Percentiles rank a stretch among this genome's conserved stretches.
phyloP scores from a whole-genome alignment of 1,140 invertebrate species.

The Cephus cinctus region DNA sequence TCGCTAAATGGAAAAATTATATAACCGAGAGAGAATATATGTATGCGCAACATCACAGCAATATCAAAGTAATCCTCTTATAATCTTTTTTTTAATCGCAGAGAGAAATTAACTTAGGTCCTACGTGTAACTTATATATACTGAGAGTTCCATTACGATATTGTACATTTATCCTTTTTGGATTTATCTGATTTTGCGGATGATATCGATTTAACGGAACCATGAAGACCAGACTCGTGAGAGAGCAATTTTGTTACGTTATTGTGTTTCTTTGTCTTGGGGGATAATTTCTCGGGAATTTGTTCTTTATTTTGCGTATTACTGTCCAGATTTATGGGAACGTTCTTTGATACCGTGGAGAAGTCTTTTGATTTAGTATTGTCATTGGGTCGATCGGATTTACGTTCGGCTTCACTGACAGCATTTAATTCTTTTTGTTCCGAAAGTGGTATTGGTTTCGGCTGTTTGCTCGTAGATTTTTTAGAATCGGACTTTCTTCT shows the following conservation, averaged over 20 bases:
- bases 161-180: slow-evolving; percentile 49
- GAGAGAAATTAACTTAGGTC: not conserved
- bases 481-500: slow-evolving; percentile 17
- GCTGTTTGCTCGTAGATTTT: too few species aligned
- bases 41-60: slow-evolving; percentile 18
- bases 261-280: slow-evolving; percentile 11
- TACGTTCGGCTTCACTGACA: too few species aligned
- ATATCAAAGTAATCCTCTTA: slow-evolving; percentile 6
- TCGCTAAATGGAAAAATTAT: slow-evolving; percentile 30
- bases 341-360: too few species aligned
- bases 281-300: not conserved
- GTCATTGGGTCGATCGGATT: too few species aligned
- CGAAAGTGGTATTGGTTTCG: too few species aligned
- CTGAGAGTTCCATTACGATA: slow-evolving; percentile 36
- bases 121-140: not conserved
- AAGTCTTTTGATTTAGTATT: slow-evolving; percentile 2
- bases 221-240: slow-evolving; percentile 20
- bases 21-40: slow-evolving; percentile 25
- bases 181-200: slow-evolving; percentile 20
- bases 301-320: not conserved
- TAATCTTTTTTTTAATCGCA: slow-evolving; percentile 1
- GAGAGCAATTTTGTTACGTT: slow-evolving; percentile 9
- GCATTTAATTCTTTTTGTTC: too few species aligned
- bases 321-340: not conserved
- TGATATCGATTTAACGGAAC: slow-evolving; percentile 27